These are phyloP conservation scores for Protomyctophum bolini DNA, from an alignment of 2,113 vertebrate species.

Conservation along the genomic window DNA sequence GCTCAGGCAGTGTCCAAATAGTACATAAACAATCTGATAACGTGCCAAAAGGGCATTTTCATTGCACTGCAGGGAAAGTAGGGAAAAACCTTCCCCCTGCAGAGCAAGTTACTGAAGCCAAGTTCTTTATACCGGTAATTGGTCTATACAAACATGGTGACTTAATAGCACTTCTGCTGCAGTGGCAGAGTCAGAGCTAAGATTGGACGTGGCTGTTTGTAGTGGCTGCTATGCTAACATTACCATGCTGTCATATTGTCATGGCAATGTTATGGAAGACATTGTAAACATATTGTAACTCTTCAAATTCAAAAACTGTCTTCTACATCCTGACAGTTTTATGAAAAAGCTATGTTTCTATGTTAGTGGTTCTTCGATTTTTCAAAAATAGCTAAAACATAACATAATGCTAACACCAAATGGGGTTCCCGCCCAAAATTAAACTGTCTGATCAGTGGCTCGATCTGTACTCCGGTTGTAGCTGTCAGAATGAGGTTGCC, in stretches of 20 bases:
- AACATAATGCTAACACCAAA: no score
- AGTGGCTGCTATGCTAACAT: no score
- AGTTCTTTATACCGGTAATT: slow-evolving; percentile 11
- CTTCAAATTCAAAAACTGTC: no score
- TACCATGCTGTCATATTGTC: no score
- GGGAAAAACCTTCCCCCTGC: not conserved
- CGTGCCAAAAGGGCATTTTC: slow-evolving; percentile 50
- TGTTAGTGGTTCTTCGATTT: no score
- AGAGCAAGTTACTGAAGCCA: slow-evolving; percentile 20
- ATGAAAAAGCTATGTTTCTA: no score
- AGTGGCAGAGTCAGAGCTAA: not conserved
- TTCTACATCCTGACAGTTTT: no score
- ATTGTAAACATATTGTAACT: not conserved
- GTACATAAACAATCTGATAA: slow-evolving; percentile 41
- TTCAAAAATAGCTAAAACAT: no score
- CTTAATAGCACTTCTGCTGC: not conserved
- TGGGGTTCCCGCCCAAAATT: no score
- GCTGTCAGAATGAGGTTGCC: slow-evolving; percentile 29
- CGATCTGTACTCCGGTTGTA: slow-evolving; percentile 7
- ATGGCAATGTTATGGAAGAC: not conserved
- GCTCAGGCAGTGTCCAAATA: slow-evolving; percentile 31
- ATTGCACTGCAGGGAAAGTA: slow-evolving; percentile 12
- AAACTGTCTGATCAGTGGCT: slow-evolving; percentile 16
- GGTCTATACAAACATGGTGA: not conserved
- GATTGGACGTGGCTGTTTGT: no score